phyloP scores from a whole-genome alignment of 2,113 vertebrate genomes.

The Geothlypis trichas region DNA sequence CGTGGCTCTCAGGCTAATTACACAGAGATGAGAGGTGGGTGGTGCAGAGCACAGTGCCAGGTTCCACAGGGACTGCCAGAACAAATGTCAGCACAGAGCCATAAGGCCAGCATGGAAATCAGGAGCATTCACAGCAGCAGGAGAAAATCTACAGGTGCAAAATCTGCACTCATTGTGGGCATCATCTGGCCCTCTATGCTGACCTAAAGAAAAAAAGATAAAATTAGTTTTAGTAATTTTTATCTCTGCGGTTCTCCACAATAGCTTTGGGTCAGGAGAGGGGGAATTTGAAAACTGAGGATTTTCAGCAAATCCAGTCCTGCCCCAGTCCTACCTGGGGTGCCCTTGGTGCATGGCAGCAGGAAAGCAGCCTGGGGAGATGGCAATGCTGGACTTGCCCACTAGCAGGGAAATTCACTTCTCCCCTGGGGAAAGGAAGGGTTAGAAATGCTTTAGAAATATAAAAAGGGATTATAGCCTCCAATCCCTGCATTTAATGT shows the following conservation, averaged over 20 bases:
- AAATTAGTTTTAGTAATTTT: background rate
- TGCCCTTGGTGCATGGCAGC: accelerated
- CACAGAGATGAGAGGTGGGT: background rate
- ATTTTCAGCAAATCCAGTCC: background rate
- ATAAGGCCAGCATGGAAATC: background rate
- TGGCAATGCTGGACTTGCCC: background rate
- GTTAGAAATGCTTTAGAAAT: background rate
- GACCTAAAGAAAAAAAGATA: background rate
- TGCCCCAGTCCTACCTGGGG: accelerated
- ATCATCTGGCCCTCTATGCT: background rate
- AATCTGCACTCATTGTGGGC: background rate
- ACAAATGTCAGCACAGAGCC: slow-evolving; percentile 35
- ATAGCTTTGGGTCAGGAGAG: background rate
- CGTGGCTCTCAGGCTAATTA: slow-evolving; percentile 24
- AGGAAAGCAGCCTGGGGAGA: background rate
- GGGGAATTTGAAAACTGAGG: background rate
- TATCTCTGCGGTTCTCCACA: background rate
- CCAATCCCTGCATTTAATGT: background rate
- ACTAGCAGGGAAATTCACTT: background rate
- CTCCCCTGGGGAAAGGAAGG: background rate
- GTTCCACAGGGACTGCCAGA: background rate
- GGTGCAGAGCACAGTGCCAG: background rate
- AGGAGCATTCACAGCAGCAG: background rate
- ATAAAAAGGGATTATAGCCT: background rate
- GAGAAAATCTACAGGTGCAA: background rate